Evolutionary conservation across 2,797 vertebrate species (phyloP), one percentile per base, ranked within the genome.

Genomic region (Limnodromus scolopaceus): DNA sequence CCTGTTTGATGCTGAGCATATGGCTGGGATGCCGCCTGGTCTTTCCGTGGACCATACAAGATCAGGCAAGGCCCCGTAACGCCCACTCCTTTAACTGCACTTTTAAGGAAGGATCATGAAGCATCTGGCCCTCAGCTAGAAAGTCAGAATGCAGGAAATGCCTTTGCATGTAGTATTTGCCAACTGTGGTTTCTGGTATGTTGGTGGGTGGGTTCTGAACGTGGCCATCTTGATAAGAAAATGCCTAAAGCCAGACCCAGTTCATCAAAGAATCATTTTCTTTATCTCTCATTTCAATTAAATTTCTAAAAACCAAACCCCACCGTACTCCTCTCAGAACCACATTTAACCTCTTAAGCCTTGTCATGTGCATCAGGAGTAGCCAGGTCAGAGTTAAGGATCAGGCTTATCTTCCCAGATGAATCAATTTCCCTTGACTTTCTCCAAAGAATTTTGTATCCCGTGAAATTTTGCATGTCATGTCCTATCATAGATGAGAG

Each of bases 181-280:
- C 95, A 94, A 0, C 71, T 96, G 86, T 93, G 93, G 92, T 96
- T 96, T 97, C 92, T 97, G 95, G 78, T 96, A 85, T 97, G 92
- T 85, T 95, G 96, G 95, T 93, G 94, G 90, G 94, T 94, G 92
- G 78, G 96, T 96, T 95, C 93, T 84, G 81, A 54, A 63, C 4
- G 0, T 84, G 81, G 87, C 60, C 84, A 96, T 97, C 95, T 92
- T 75, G 95, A 96, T 96, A 97, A 96, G 90, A 71, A 91, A 93
- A 95, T 83, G 94, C 92, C 92, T 94, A 27, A 61, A 96, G 92
- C 74, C 84, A 97, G 84, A 45, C 48, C 80, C 55, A 3, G 10
- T 84, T 95, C 93, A 92, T 94, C 94, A 90, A 96, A 96, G 93
- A 64, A 91, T 77, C 45, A 2, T 89, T 95, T 90, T 90, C 90